Evolutionary conservation across 1,140 invertebrate genomes (phyloP), one percentile per base, ranked within the genome.

Genomic region (Neuroterus valhalla): DNA sequence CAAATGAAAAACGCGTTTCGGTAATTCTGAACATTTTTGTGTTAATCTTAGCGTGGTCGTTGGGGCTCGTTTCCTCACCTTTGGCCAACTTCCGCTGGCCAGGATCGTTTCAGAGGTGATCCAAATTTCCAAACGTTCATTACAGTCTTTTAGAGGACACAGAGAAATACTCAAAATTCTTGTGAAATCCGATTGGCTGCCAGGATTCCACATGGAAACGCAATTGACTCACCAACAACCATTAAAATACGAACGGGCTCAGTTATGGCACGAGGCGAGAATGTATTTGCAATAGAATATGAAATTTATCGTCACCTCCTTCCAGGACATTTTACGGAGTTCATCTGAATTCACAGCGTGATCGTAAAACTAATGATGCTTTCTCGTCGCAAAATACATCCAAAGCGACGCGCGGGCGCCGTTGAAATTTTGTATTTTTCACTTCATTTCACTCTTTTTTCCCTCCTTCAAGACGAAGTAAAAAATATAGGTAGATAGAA

Each of bases 311-410:
- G 82, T 80, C 77, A 81, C 73, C 76, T 78, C 82, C 68, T 80
- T 80, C 72, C 42, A 68, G 72, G 77, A 76, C 70, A 81, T 78
- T 85, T 85, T 84, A 84, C 80, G 74, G 68, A 76, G 72, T 78
- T 82, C 80, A 85, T 86, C 80, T 82, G 81, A 81, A 86, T 87
- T 82, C 76, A 78, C 66, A 66, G 77, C 52, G 76, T 50, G 78
- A 83, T 85, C 84, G 75, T 86, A 86, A 87, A 87, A 78, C 79
- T 85, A 84, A 87, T 84, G 81, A 83, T 73, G 79, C 79, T 77
- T 69, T 74, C 71, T 79, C 70, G 74, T 72, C 45, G 68, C 50
- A 68, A 79, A 78, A 38, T 66, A 73, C 72, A 50, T 31, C 45
- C 71, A 71, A 75, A 44, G 75, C 77, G 77, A n/a, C 77, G 21